Evolutionary conservation across 2,888 invertebrate species (phyloP).

Genomic region (Tipula unca): DNA sequence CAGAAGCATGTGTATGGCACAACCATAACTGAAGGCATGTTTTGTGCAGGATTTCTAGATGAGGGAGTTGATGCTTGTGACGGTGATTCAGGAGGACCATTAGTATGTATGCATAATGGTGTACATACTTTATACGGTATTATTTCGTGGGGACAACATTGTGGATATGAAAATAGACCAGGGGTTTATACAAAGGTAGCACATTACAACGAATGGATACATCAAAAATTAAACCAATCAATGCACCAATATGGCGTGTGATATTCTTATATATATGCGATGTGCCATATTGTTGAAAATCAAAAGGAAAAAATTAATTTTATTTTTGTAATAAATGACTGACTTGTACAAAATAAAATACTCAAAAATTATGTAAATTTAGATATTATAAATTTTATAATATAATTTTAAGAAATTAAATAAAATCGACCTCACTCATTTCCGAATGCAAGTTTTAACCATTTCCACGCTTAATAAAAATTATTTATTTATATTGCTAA

Average conservation of each 20-base stretch:
- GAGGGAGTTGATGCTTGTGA: constrained; percentile 73
- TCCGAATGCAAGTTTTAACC: no score
- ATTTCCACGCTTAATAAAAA: no score
- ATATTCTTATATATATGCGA: background rate
- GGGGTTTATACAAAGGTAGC: constrained; percentile 63
- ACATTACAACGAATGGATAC: constrained; percentile 59
- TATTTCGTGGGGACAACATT: constrained; percentile 71
- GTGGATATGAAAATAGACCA: constrained; percentile 63
- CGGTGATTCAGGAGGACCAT: constrained; percentile 79
- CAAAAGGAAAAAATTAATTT: background rate
- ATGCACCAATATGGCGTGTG: constrained; percentile 25
- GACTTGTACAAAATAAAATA: constrained; percentile 14
- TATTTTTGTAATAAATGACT: background rate
- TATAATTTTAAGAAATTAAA: background rate
- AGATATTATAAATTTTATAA: background rate
- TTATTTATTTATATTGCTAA: no score
- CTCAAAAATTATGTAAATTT: background rate
- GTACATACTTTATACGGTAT: constrained; percentile 59
- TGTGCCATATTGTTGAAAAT: background rate
- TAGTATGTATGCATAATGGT: constrained; percentile 57
- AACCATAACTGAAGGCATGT: constrained; percentile 60
- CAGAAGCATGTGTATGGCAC: constrained; percentile 58
- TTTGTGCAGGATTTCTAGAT: constrained; percentile 69
- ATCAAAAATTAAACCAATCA: constrained; percentile 45
- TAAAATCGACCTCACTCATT: background rate